A percentile compares a stretch with the other conserved stretches of the same genome.
phyloP scores from a whole-genome alignment of 2,113 vertebrate genomes.

The Polypterus senegalus region DNA sequence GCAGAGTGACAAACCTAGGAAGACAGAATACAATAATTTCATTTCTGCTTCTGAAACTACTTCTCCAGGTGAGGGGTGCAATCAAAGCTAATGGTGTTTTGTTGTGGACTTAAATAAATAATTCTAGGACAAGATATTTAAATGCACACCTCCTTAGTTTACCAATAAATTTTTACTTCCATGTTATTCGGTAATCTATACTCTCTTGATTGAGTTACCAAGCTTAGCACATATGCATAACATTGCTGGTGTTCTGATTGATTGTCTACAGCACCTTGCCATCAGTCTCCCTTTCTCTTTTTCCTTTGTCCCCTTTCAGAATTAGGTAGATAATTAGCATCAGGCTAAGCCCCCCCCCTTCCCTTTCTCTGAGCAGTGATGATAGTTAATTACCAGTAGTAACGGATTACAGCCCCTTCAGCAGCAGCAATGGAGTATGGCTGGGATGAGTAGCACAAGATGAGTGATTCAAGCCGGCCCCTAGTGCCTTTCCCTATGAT shows the following conservation, averaged over 20 bases:
- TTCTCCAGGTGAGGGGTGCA: no score
- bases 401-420: constrained; percentile 52
- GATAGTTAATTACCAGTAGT: constrained; percentile 66
- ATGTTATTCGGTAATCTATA: no score
- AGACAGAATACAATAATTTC: constrained; percentile 8
- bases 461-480: no score
- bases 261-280: not conserved
- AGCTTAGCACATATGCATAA: no score
- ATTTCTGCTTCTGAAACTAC: no score
- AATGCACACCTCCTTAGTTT: constrained; percentile 12
- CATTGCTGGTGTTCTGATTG: not conserved
- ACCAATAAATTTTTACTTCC: constrained; percentile 18
- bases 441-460: no score
- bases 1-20: not conserved
- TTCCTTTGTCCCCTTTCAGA: constrained; percentile 28
- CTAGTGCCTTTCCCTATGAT: no score
- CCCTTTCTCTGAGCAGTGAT: constrained; percentile 55
- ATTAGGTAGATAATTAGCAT: constrained; percentile 65
- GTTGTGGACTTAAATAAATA: constrained; percentile 18
- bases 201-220: no score
- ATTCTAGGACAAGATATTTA: not conserved
- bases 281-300: not conserved
- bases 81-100: not conserved
- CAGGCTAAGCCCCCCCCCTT: constrained; percentile 53
- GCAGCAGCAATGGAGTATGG: constrained; percentile 12